These are phyloP conservation scores for Sycophila sp. DNA, from an alignment of 1,140 invertebrate genomes.

Conservation along the genomic window DNA sequence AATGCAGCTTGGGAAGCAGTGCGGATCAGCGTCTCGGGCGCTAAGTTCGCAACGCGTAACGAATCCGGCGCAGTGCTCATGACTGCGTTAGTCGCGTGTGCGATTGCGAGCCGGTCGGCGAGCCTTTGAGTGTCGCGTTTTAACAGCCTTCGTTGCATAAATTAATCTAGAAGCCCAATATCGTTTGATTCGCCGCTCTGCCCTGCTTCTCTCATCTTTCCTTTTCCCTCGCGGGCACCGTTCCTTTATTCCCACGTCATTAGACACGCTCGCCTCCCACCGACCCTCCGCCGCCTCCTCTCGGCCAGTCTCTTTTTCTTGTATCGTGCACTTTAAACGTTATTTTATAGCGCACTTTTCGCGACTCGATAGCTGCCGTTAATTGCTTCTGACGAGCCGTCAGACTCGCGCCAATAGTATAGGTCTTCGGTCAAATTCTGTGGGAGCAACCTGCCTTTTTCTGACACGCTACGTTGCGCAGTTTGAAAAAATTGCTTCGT, in stretches of 20 bases:
- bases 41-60: constrained; percentile 39
- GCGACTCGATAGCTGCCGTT: constrained; percentile 53
- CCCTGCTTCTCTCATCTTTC: constrained; percentile 7
- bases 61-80: constrained; percentile 33
- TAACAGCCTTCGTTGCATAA: constrained; percentile 65
- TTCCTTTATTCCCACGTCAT: constrained; percentile 41
- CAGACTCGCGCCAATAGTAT: neutral
- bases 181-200: constrained; percentile 64
- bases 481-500: neutral
- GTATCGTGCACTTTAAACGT: constrained; percentile 40
- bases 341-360: constrained; percentile 58
- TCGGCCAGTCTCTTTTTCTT: constrained; percentile 32
- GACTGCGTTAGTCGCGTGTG: constrained; percentile 51
- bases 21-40: constrained; percentile 20
- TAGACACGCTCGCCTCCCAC: constrained; percentile 38
- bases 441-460: neutral
- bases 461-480: neutral
- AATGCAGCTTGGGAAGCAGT: constrained; percentile 5
- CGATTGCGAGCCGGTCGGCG: constrained; percentile 57
- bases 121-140: constrained; percentile 65
- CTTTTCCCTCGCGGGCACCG: constrained; percentile 36
- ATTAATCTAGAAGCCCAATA: constrained; percentile 65
- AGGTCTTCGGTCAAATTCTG: constrained; percentile 23
- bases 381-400: constrained; percentile 56
- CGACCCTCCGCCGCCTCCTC: constrained; percentile 27